A percentile compares a stretch with the other conserved stretches of the same genome.
These are phyloP conservation scores for Parauchenoglanis ngamensis DNA, from an alignment of 2,797 vertebrate genomes.

Conservation along the genomic window DNA sequence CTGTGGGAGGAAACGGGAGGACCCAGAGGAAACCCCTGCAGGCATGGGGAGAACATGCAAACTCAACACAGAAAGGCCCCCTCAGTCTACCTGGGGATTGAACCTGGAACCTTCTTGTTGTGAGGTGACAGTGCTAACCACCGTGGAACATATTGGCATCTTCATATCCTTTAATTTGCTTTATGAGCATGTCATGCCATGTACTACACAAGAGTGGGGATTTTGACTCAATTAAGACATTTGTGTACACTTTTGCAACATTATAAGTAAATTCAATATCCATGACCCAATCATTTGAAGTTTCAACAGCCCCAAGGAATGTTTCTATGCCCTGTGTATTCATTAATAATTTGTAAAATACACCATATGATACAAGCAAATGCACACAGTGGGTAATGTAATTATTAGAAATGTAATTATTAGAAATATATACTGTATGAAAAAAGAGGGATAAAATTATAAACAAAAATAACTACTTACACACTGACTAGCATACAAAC, in stretches of 20 bases:
- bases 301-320: neutral
- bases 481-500: neutral
- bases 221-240: neutral
- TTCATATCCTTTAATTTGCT: neutral
- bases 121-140: too few species aligned
- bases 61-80: too few species aligned
- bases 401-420: neutral
- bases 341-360: neutral
- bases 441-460: neutral
- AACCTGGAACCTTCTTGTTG: too few species aligned
- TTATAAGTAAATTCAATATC: neutral
- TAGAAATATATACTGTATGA: neutral
- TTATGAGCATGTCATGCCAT: neutral
- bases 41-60: too few species aligned
- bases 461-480: neutral
- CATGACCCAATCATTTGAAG: neutral
- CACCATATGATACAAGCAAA: neutral
- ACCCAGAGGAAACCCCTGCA: too few species aligned
- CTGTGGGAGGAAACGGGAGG: too few species aligned
- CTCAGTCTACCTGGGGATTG: too few species aligned
- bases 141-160: neutral
- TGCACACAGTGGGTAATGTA: neutral
- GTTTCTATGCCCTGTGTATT: neutral
- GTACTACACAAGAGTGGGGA: neutral
- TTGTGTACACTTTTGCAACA: neutral